A percentile compares a stretch with the other conserved stretches of the same genome.
Evolutionary conservation across 2,113 vertebrate genomes (phyloP).

Genomic region (Heterotis niloticus): DNA sequence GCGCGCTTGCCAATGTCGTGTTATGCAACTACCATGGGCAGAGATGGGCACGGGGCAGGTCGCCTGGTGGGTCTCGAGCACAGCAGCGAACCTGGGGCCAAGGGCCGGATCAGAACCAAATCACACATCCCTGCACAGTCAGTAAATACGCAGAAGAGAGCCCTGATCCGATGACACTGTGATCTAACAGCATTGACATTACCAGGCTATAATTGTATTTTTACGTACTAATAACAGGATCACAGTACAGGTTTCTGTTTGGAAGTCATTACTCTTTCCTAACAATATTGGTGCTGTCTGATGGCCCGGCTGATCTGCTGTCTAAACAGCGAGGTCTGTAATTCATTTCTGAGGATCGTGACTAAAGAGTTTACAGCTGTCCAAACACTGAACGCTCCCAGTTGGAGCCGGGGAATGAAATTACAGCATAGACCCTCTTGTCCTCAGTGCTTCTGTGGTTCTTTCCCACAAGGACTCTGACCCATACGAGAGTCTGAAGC

Average conservation of each 20-base stretch:
- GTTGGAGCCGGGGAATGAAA: too few relatives aligned
- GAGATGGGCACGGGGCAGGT: background rate
- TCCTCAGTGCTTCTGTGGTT: too few relatives aligned
- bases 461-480: too few relatives aligned
- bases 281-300: background rate
- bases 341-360: background rate
- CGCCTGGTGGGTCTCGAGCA: background rate
- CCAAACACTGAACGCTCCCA: background rate
- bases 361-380: background rate
- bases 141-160: too few relatives aligned
- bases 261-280: background rate
- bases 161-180: too few relatives aligned
- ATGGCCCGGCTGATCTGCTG: background rate
- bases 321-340: background rate
- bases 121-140: too few relatives aligned
- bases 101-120: background rate
- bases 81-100: background rate
- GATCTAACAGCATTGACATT: background rate
- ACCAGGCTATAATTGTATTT: background rate
- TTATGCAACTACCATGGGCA: slow-evolving; percentile 15
- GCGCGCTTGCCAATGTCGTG: slow-evolving; percentile 1
- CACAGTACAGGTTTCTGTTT: background rate
- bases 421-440: too few relatives aligned
- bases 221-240: background rate
- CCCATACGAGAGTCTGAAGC: too few relatives aligned